phyloP scores from a whole-genome alignment of 2,888 invertebrate genomes.

The Rhamphomyia laevipes region DNA sequence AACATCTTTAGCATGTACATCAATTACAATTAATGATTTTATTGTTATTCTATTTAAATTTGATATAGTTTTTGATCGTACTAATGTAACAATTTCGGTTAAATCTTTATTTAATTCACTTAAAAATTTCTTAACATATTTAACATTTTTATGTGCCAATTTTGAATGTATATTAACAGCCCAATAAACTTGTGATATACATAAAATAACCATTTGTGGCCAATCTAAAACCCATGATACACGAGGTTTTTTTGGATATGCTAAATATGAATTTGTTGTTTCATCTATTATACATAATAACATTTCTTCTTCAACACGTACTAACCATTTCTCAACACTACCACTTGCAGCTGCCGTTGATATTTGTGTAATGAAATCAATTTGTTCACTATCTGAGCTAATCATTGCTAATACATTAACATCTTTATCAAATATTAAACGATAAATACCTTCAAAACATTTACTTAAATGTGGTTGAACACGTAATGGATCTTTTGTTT shows the following conservation, averaged over 20 bases:
- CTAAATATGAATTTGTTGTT: slow-evolving; percentile 34
- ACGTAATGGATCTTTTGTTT: slow-evolving; percentile 48
- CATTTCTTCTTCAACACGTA: slow-evolving; percentile 51
- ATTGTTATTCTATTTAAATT: slow-evolving; percentile 51
- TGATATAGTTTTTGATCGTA: slow-evolving; percentile 45
- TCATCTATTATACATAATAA: slow-evolving; percentile 41
- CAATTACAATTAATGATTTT: slow-evolving; percentile 55
- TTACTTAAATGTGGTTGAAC: slow-evolving; percentile 53
- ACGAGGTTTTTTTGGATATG: slow-evolving; percentile 34
- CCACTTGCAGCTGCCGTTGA: slow-evolving; percentile 44
- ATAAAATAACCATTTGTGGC: slow-evolving; percentile 53
- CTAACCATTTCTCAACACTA: slow-evolving; percentile 56
- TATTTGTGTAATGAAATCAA: slow-evolving; percentile 40
- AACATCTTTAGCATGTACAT: slow-evolving; percentile 61
- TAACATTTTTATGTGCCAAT: slow-evolving; percentile 36
- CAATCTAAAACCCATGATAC: slow-evolving; percentile 46
- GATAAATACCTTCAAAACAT: slow-evolving; percentile 56
- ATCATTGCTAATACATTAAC: slow-evolving; percentile 48
- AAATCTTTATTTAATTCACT: slow-evolving; percentile 40
- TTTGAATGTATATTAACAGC: slow-evolving; percentile 48
- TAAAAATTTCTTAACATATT: slow-evolving; percentile 39
- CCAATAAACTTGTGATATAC: slow-evolving; percentile 53
- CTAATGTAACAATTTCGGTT: slow-evolving; percentile 43
- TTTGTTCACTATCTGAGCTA: slow-evolving; percentile 48
- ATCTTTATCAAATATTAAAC: slow-evolving; percentile 39